Percentiles rank a stretch among this genome's conserved stretches.
Conservation (phyloP, 2,113 vertebrate species). For the Brevimyrus niger region DNA sequence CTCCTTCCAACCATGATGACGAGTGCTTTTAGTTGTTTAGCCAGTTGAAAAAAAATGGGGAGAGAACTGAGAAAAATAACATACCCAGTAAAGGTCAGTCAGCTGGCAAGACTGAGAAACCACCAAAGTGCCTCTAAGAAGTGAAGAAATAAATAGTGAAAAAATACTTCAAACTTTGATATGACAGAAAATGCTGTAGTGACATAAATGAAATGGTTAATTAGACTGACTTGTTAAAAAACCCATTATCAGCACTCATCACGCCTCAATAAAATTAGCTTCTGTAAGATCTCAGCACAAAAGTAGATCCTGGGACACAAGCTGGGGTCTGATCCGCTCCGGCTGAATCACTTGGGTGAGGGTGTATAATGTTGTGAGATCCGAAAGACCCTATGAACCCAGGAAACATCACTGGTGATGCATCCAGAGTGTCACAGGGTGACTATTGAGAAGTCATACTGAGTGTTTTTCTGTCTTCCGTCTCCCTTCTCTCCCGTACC, state of each 20-base stretch:
- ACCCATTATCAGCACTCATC: neutral
- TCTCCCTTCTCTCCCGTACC: too few species aligned
- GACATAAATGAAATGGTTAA: neutral
- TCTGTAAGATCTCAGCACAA: neutral
- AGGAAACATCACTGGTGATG: too few species aligned
- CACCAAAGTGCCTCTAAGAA: neutral
- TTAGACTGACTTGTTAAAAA: neutral
- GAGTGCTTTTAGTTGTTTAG: constrained; percentile 4
- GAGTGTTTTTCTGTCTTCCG: too few species aligned
- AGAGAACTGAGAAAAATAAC: neutral
- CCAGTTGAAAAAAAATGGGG: neutral
- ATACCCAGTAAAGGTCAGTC: constrained; percentile 2
- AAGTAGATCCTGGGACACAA: neutral
- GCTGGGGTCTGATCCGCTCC: too few species aligned
- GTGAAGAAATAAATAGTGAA: neutral
- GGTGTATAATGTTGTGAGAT: too few species aligned
- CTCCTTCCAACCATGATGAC: neutral
- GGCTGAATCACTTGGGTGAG: too few species aligned
- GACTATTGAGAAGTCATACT: too few species aligned
- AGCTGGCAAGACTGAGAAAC: neutral
- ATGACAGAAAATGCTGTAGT: neutral
- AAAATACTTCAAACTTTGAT: neutral
- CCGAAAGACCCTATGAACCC: too few species aligned
- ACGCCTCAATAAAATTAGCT: neutral
- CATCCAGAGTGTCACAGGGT: too few species aligned